Conservation (phyloP, 2,888 invertebrate species). For the Polydrusus pterygomalis region DNA sequence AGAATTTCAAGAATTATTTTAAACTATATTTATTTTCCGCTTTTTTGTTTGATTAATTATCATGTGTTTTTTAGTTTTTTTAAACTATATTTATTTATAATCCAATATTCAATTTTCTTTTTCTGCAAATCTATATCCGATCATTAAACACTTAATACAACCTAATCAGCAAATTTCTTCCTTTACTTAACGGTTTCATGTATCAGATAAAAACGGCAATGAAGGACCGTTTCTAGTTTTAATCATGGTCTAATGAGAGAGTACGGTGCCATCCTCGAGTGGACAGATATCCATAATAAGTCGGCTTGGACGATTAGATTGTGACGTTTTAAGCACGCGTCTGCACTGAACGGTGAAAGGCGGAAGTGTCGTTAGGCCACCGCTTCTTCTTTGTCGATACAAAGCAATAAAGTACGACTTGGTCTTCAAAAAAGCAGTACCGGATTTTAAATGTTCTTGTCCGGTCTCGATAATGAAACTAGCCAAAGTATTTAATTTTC, state of each 20-base stretch:
- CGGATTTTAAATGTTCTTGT: neutral
- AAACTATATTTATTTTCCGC: no score
- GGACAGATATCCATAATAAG: slow-evolving; percentile 63
- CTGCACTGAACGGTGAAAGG: slow-evolving; percentile 62
- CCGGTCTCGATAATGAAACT: neutral
- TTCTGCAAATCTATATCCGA: slow-evolving; percentile 5
- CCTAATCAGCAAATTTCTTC: slow-evolving; percentile 18
- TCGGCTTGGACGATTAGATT: slow-evolving; percentile 38
- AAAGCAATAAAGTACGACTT: slow-evolving; percentile 52
- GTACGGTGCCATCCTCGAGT: slow-evolving; percentile 61
- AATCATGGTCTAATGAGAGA: slow-evolving; percentile 61
- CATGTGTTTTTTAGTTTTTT: no score
- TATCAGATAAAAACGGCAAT: slow-evolving; percentile 42
- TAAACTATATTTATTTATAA: no score
- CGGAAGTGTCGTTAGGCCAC: slow-evolving; percentile 61
- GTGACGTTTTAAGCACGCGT: slow-evolving; percentile 59
- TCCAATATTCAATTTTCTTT: neutral
- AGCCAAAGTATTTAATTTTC: no score
- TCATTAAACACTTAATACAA: slow-evolving; percentile 24
- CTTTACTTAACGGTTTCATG: slow-evolving; percentile 40
- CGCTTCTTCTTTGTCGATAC: slow-evolving; percentile 52
- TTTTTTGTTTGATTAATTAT: no score
- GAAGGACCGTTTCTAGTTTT: slow-evolving; percentile 44
- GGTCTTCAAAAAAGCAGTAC: slow-evolving; percentile 1
- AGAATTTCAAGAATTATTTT: no score